Evolutionary conservation across 2,113 vertebrate species (phyloP).

Genomic region (Scatophagus argus): DNA sequence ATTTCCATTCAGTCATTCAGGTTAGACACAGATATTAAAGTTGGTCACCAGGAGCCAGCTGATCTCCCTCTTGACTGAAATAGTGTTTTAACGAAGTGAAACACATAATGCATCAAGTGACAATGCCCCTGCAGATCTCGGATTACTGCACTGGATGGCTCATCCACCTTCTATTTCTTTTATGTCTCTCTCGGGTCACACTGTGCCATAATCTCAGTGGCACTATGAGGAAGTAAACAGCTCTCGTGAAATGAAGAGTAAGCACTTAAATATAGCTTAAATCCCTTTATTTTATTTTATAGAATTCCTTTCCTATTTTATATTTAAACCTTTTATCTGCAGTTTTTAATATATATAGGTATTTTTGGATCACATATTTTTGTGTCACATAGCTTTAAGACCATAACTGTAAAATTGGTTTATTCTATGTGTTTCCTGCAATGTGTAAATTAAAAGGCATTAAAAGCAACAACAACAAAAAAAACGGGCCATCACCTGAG

Average conservation of each 20-base stretch:
- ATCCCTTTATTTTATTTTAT: constrained; percentile 18
- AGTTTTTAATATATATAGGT: not conserved
- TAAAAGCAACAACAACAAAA: not conserved
- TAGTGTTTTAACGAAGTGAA: constrained; percentile 37
- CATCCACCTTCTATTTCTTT: constrained; percentile 58
- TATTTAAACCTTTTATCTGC: not conserved
- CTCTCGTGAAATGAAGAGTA: constrained; percentile 43
- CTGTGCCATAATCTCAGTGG: constrained; percentile 43
- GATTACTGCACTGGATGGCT: constrained; percentile 53
- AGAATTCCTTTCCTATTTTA: constrained; percentile 7
- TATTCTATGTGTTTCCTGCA: not conserved
- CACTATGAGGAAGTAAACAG: constrained; percentile 48
- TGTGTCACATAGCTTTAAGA: not conserved
- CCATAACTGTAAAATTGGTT: not conserved
- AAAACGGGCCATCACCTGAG: not conserved
- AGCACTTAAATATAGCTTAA: constrained; percentile 42
- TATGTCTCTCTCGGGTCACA: constrained; percentile 51
- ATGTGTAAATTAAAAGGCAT: not conserved
- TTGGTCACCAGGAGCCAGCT: constrained; percentile 3
- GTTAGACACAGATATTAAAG: constrained; percentile 14
- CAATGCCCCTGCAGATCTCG: constrained; percentile 46
- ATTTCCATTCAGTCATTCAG: constrained; percentile 18
- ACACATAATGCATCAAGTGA: constrained; percentile 46
- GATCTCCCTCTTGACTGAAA: constrained; percentile 23
- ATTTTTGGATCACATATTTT: not conserved